These are phyloP conservation scores for Hypomecis punctinalis DNA, from an alignment of 2,888 invertebrate species.

Conservation along the genomic window DNA sequence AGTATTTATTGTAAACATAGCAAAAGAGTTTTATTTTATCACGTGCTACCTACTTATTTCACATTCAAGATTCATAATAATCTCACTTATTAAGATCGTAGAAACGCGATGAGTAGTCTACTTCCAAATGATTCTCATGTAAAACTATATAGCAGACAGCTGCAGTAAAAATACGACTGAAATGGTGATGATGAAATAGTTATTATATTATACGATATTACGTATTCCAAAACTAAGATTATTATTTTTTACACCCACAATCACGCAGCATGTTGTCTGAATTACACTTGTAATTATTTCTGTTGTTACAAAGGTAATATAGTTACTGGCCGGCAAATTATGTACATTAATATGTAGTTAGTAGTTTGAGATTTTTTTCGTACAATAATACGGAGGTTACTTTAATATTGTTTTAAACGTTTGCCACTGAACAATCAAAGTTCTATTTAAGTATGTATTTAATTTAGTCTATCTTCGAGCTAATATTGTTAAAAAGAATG, in stretches of 20 bases:
- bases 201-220: too few relatives aligned
- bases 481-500: too few relatives aligned
- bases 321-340: slow-evolving; percentile 19
- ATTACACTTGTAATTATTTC: slow-evolving; percentile 13
- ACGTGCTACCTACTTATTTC: too few relatives aligned
- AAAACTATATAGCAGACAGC: too few relatives aligned
- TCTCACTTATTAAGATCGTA: too few relatives aligned
- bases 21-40: too few relatives aligned
- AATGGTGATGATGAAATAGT: too few relatives aligned
- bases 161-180: too few relatives aligned
- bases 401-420: slow-evolving; percentile 18
- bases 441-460: background rate
- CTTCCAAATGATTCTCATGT: too few relatives aligned
- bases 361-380: slow-evolving; percentile 6
- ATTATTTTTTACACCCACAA: background rate
- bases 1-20: too few relatives aligned
- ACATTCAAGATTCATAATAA: too few relatives aligned
- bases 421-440: slow-evolving; percentile 1
- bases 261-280: slow-evolving; percentile 1
- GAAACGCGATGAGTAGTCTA: too few relatives aligned
- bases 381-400: slow-evolving; percentile 3
- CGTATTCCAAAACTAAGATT: background rate
- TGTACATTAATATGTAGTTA: slow-evolving; percentile 22
- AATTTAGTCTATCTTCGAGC: background rate
- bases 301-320: slow-evolving; percentile 9